A percentile compares a stretch with the other conserved stretches of the same genome.
Conservation (phyloP, 2,888 invertebrate species). For the Tetheella fluctuosa region DNA sequence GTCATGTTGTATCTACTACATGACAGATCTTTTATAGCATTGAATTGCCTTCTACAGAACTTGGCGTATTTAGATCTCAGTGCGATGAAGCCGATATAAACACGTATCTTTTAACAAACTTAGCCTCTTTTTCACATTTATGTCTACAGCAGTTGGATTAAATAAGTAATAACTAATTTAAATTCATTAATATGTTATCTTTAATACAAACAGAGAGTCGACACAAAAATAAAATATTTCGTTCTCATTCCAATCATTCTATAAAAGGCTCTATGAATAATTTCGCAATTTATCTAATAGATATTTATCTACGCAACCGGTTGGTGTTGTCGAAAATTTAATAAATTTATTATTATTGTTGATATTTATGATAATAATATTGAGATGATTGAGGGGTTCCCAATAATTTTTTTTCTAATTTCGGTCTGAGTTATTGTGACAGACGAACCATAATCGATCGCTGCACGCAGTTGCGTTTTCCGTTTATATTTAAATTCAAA, state of each 20-base stretch:
- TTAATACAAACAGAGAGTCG: not conserved
- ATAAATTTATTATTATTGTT: constrained; percentile 46
- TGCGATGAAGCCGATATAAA: no score
- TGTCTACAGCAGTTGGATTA: not conserved
- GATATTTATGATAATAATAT: constrained; percentile 49
- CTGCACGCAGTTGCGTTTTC: not conserved
- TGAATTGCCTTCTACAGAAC: no score
- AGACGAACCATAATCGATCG: not conserved
- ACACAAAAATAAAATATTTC: not conserved
- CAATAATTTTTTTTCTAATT: constrained; percentile 19
- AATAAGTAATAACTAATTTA: not conserved
- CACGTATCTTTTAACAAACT: no score
- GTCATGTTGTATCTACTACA: no score
- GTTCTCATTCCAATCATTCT: not conserved
- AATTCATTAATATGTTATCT: constrained; percentile 3
- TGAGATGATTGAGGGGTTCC: constrained; percentile 38
- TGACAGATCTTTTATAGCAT: no score
- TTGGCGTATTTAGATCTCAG: no score
- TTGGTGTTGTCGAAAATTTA: constrained; percentile 38
- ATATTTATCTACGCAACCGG: constrained; percentile 1
- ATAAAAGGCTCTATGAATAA: constrained; percentile 35
- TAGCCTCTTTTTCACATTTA: no score
- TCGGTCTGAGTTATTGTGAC: not conserved
- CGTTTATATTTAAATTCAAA: not conserved
- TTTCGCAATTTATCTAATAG: constrained; percentile 30